phyloP scores from a whole-genome alignment of 2,113 vertebrate genomes.

The Probosciger aterrimus region DNA sequence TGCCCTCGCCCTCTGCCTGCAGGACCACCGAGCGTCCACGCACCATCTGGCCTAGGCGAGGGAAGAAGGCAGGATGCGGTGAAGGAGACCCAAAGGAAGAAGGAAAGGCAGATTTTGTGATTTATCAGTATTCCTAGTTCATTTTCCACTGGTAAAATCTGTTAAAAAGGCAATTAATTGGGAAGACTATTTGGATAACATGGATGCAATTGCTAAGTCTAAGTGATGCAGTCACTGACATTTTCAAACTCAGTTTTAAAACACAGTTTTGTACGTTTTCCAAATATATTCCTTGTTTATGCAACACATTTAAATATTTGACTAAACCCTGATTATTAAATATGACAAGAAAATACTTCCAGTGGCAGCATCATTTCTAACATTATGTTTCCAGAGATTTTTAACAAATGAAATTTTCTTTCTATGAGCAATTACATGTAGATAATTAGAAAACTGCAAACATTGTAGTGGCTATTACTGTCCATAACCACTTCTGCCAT shows the following conservation, averaged over 20 bases:
- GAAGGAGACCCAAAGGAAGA: not conserved
- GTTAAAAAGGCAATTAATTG: not conserved
- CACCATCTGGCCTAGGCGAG: conserved; percentile 79
- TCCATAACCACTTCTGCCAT: conserved; percentile 51
- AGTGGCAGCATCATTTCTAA: not conserved
- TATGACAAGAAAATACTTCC: conserved; percentile 40
- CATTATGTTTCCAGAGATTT: conserved; percentile 33
- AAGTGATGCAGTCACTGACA: not conserved
- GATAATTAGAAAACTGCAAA: conserved; percentile 61
- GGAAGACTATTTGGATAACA: not conserved
- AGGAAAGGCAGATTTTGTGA: not conserved
- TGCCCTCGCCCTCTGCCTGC: conserved; percentile 84
- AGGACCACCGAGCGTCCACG: conserved; percentile 84
- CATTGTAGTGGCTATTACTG: conserved; percentile 41
- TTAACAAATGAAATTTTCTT: conserved; percentile 65
- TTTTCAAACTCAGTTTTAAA: not conserved
- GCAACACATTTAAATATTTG: conserved; percentile 22
- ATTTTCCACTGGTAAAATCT: not conserved
- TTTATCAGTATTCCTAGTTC: not conserved
- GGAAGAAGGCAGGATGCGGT: not conserved
- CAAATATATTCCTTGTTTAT: not conserved
- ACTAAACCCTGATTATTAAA: conserved; percentile 51
- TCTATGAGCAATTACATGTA: conserved; percentile 67
- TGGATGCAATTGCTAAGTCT: not conserved
- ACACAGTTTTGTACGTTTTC: not conserved